Conservation (phyloP, 2,888 invertebrate species). For the Tetranychus truncatus region DNA sequence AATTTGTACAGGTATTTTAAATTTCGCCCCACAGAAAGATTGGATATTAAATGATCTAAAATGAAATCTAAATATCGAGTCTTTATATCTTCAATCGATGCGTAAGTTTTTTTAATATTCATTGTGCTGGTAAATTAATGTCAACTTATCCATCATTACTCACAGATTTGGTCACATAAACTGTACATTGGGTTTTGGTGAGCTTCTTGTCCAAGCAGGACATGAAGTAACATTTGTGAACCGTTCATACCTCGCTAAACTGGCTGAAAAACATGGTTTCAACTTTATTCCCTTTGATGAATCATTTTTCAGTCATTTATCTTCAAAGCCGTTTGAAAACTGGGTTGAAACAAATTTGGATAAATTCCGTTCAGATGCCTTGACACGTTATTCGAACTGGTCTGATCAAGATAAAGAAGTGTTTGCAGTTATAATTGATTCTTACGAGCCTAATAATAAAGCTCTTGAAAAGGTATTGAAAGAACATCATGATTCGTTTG, state of each 20-base stretch:
- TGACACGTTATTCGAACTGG: not conserved
- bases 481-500: not conserved
- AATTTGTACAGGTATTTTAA: no score
- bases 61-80: no score
- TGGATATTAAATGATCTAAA: no score
- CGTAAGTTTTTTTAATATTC: no score
- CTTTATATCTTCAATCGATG: no score
- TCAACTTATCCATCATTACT: no score
- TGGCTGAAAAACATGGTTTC: not conserved
- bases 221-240: not conserved
- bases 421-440: not conserved
- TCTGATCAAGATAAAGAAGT: not conserved
- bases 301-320: not conserved
- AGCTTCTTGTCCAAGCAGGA: not conserved
- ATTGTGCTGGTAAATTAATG: no score
- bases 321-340: not conserved
- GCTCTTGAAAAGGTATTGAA: not conserved
- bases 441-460: not conserved
- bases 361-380: not conserved
- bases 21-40: no score
- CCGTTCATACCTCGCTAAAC: not conserved
- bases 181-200: not conserved
- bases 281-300: slow-evolving; percentile 5
- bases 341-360: not conserved
- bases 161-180: not conserved